Evolutionary conservation across 2,888 invertebrate species (phyloP).

Genomic region (Romanomermis culicivorax): DNA sequence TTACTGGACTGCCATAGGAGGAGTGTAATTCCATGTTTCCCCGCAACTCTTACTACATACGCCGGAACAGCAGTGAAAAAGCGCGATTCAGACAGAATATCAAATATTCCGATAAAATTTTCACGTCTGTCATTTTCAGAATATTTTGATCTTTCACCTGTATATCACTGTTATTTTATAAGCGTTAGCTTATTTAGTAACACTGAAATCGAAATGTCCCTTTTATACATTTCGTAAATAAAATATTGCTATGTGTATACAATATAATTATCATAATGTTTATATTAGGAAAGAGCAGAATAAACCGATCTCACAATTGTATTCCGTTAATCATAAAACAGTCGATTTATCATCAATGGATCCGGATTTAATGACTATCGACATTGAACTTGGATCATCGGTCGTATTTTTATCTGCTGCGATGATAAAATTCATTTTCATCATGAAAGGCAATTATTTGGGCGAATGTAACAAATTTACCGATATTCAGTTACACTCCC

Average conservation of each 20-base stretch:
- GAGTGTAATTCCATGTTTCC: too few species aligned
- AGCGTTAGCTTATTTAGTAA: too few species aligned
- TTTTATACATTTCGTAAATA: too few species aligned
- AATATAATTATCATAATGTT: too few species aligned
- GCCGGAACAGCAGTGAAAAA: too few species aligned
- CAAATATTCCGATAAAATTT: neutral
- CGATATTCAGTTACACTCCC: slow-evolving; percentile 43
- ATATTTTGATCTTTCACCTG: too few species aligned
- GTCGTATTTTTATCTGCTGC: slow-evolving; percentile 74
- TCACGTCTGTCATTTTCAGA: neutral
- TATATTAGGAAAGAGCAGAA: neutral
- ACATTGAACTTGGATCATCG: slow-evolving; percentile 81
- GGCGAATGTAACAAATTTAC: slow-evolving; percentile 84
- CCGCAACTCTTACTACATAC: too few species aligned
- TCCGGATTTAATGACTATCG: slow-evolving; percentile 70
- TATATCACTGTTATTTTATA: too few species aligned
- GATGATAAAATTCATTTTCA: slow-evolving; percentile 44
- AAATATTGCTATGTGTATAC: too few species aligned
- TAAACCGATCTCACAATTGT: neutral
- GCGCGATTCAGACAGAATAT: neutral
- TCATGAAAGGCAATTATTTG: slow-evolving; percentile 66
- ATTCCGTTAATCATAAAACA: neutral
- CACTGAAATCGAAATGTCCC: too few species aligned
- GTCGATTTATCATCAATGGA: slow-evolving; percentile 34
- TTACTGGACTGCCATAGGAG: too few species aligned